Conservation (phyloP, 2,113 vertebrate genomes). For the Ptyas mucosa region DNA sequence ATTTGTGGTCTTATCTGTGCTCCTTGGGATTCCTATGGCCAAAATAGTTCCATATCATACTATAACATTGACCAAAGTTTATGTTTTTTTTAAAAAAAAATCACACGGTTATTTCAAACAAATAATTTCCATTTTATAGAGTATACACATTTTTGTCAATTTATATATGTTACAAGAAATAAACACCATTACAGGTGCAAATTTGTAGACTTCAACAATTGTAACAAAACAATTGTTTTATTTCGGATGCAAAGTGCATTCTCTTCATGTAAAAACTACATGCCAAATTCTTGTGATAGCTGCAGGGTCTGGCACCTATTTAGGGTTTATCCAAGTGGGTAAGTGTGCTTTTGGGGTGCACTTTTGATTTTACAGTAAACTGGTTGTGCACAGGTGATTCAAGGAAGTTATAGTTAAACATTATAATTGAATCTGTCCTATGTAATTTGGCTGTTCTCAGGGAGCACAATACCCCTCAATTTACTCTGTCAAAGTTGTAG, state of each 20-base stretch:
- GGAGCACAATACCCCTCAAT: background rate
- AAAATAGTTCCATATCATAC: background rate
- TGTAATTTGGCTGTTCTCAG: conserved; percentile 31
- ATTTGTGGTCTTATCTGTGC: background rate
- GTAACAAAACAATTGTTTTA: conserved; percentile 42
- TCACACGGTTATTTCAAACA: background rate
- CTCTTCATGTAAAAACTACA: background rate
- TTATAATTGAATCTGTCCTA: conserved; percentile 44
- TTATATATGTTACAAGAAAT: conserved; percentile 23
- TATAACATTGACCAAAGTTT: background rate
- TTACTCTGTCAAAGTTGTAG: conserved; percentile 16
- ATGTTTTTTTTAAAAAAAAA: background rate
- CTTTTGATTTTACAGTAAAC: conserved; percentile 36
- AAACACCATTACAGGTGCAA: conserved; percentile 10
- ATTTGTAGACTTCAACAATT: conserved; percentile 34
- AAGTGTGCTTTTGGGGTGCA: conserved; percentile 29
- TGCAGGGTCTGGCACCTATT: conserved; percentile 32
- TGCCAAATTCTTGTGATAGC: conserved; percentile 44
- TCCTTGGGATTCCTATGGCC: background rate
- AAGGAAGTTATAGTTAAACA: conserved; percentile 49
- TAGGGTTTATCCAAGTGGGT: conserved; percentile 36
- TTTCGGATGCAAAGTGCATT: conserved; percentile 39
- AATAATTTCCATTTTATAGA: background rate
- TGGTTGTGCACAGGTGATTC: conserved; percentile 42
- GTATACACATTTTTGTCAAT: background rate